Base-by-base conservation (phyloP, 2,113 vertebrate species). In the Zosterops japonicus region DNA sequence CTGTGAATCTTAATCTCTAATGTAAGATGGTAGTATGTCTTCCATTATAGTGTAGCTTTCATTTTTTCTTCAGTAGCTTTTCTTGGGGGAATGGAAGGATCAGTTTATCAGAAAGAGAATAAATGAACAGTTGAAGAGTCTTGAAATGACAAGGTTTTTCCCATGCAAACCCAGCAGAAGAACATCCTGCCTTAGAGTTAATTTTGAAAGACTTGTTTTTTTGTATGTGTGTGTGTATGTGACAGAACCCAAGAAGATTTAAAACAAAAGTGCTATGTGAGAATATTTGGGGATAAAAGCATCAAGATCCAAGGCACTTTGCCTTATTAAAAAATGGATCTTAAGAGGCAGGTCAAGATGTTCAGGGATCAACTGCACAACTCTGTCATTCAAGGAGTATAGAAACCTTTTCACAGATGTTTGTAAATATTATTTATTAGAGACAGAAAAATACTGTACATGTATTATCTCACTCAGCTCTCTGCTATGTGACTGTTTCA, bases 361-460 rank as follows among this genome's bases (percentile, higher is more conserved):
- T 67, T 85, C 24, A 61, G 33, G 33, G 31, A 89, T 69, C 70
- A 80, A 16, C 49, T 89, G 46, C 24, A 39, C 57, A 64, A 24
- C 83, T 87, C 67, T 69, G 28, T 89, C 27, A 59, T 46, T 80
- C 53, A 81, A 63, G 33, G 19, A 74, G 10, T 42, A 42, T 52
- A 64, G 61, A 79, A 87, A 5, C 19, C 21, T 79, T 57, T 64
- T 76, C 61, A 53, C 2, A 29, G n/a, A 53, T 57, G 11, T 35
- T 72, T 87, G 67, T 64, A 86, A 86, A 67, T 87, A 75, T 46
- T 4, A 33, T 63, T 83, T 87, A 52, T 63, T 87, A 79, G 74
- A 44, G 35, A 76, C 20, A 90, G 52, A 84, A 94, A 53, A 82
- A 56, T 41, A 44, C 24, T 41, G 5, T 60, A 84, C 10, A 27